phyloP scores from a whole-genome alignment of 2,113 vertebrate genomes.

The Butastur rufipennis region DNA sequence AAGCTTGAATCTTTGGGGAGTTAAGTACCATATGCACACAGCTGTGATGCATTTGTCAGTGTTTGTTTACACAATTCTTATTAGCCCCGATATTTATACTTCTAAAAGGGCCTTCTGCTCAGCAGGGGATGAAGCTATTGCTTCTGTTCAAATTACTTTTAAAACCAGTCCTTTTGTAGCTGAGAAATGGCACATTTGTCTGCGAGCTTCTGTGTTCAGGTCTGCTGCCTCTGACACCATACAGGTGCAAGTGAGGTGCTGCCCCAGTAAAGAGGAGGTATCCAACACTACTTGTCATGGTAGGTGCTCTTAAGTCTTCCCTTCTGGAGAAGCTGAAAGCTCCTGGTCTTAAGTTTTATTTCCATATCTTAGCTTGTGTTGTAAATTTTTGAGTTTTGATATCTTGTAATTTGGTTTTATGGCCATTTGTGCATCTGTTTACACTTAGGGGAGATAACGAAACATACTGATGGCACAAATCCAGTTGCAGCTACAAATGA shows the following conservation, averaged over 20 bases:
- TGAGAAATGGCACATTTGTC: neutral
- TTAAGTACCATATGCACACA: neutral
- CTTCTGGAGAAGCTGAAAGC: neutral
- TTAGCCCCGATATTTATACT: neutral
- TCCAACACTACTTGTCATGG: neutral
- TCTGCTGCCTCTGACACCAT: neutral
- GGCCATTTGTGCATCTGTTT: neutral
- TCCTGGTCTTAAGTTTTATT: neutral
- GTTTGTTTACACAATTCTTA: neutral
- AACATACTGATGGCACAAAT: neutral
- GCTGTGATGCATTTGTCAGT: neutral
- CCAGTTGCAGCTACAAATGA: neutral
- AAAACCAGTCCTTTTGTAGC: neutral
- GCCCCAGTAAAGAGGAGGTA: neutral
- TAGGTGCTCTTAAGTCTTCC: neutral
- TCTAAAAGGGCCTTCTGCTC: neutral
- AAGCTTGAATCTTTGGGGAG: neutral
- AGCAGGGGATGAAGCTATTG: neutral
- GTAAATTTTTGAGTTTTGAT: neutral
- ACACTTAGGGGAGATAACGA: neutral
- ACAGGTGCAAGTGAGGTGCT: neutral
- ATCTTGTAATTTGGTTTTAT: neutral
- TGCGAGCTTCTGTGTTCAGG: neutral
- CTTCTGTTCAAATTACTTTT: neutral
- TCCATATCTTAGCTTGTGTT: neutral